Percentiles rank a stretch among this genome's conserved stretches.
phyloP scores from a whole-genome alignment of 2,888 invertebrate species.

The Bruchidius siliquastri region DNA sequence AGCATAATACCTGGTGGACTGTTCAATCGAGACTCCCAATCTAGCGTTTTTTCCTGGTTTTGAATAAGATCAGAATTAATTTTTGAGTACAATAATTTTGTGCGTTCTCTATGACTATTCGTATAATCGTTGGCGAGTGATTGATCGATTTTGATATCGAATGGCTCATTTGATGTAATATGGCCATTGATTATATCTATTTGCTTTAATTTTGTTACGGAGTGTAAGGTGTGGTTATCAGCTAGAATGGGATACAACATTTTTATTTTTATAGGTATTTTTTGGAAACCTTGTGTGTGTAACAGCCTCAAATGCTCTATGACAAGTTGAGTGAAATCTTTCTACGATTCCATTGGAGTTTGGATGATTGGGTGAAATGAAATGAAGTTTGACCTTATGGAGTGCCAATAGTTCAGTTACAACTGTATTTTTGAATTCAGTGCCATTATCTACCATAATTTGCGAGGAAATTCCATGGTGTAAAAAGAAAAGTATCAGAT shows the following conservation, averaged over 20 bases:
- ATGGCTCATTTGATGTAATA: neutral
- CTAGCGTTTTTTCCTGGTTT: too few species aligned
- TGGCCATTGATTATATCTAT: conserved; percentile 1
- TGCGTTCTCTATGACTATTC: neutral
- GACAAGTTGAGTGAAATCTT: conserved; percentile 18
- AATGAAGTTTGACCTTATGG: conserved; percentile 23
- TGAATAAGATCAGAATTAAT: neutral
- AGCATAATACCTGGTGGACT: too few species aligned
- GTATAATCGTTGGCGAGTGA: neutral
- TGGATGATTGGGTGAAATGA: conserved; percentile 15
- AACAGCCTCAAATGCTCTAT: conserved; percentile 10
- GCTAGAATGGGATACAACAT: neutral
- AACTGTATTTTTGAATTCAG: conserved; percentile 20
- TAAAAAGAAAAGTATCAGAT: conserved; percentile 18
- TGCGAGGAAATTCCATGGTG: conserved; percentile 19
- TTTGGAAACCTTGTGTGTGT: neutral
- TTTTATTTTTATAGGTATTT: neutral
- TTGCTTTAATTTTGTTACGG: neutral
- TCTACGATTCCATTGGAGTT: conserved; percentile 18
- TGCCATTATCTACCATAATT: conserved; percentile 21
- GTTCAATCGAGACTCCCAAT: too few species aligned
- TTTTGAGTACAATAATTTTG: neutral
- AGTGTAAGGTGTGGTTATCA: conserved; percentile 1
- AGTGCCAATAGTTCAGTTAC: conserved; percentile 17
- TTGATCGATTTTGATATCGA: neutral